Evolutionary conservation across 1,140 invertebrate genomes (phyloP).

Genomic region (Parapsyche elsis): DNA sequence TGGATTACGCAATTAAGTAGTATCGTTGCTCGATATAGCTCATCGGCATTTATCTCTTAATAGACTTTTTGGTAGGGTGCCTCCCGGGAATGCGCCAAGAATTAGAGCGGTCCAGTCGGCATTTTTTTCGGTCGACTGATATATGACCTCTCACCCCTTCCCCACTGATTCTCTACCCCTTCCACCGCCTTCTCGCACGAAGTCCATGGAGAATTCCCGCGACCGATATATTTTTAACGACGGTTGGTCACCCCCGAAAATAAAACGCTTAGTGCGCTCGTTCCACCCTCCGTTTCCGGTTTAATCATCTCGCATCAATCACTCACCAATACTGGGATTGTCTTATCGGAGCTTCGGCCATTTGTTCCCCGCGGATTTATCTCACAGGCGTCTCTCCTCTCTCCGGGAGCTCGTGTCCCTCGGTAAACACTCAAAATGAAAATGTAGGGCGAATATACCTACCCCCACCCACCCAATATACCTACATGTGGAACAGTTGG

Average conservation of each 20-base stretch:
- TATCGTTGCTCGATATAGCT: too few relatives aligned
- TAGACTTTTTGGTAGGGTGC: neutral
- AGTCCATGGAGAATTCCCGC: neutral
- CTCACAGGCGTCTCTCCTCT: neutral
- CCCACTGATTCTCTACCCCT: neutral
- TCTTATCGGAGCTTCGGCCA: neutral
- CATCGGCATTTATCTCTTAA: too few relatives aligned
- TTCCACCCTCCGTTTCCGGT: neutral
- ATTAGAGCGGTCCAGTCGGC: neutral
- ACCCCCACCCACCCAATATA: too few relatives aligned
- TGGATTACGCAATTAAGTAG: too few relatives aligned
- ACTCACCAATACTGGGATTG: conserved; percentile 9
- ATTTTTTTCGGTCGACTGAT: conserved; percentile 3
- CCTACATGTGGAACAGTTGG: too few relatives aligned
- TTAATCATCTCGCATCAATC: conserved; percentile 36
- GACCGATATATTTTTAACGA: neutral
- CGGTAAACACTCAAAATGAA: too few relatives aligned
- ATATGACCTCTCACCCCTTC: neutral
- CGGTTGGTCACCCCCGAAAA: neutral
- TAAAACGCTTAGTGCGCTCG: conserved; percentile 28
- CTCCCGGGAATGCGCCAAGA: neutral
- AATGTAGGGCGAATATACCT: too few relatives aligned
- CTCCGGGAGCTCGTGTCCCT: neutral
- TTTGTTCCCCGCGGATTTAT: neutral
- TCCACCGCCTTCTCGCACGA: neutral